Base-by-base conservation (phyloP, 2,113 vertebrate species). In the Paralichthys olivaceus region DNA sequence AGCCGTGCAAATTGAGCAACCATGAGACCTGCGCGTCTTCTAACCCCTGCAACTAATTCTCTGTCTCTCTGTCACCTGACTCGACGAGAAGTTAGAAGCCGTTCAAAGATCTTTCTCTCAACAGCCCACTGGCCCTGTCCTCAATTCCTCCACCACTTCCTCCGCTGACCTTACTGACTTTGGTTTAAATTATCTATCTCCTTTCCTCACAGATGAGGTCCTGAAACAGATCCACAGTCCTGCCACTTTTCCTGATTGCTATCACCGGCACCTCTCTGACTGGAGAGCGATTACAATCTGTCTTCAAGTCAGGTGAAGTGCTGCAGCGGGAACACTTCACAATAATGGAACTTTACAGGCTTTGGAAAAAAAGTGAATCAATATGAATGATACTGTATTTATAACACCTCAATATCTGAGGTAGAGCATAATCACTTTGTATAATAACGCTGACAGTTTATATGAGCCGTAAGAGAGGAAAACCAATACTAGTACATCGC, bases 1-100 rank as follows among this genome's bases (percentile, higher is more conserved):
- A 75, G 55, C 81, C 70, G 69, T 79, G 81, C 81, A 90, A 90
- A 90, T 92, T 82, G 83, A 86, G 81, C 23, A 43, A 85, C 69
- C 77, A 73, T 11, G 4, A 73, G 72, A 64, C 84, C 77, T 64
- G 79, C 55, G 55, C 43, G 62, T 55, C 75, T 68, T 56, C 66
- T 60, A 26, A 72, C 80, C 84, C 69, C 22, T 20, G 69, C 56
- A 66, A 60, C 77, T 81, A 87, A 83, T 59, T 83, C 59, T 43
- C 59, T 54, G 45, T 66, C 28, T 65, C 69, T 69, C 72, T 26
- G 20, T 60, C 58, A 20, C 29, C 57, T 7, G 20, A 20, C 49
- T n/a, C 19, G 5, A 19, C 45, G 5, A 20, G 45, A 49, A 49
- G 45, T 19, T 47, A 59, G 17, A 19, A 9, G 37, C 37, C 3